A percentile compares a stretch with the other conserved stretches of the same genome.
Conservation (phyloP, 2,888 invertebrate genomes). For the Tenthredo amoena region DNA sequence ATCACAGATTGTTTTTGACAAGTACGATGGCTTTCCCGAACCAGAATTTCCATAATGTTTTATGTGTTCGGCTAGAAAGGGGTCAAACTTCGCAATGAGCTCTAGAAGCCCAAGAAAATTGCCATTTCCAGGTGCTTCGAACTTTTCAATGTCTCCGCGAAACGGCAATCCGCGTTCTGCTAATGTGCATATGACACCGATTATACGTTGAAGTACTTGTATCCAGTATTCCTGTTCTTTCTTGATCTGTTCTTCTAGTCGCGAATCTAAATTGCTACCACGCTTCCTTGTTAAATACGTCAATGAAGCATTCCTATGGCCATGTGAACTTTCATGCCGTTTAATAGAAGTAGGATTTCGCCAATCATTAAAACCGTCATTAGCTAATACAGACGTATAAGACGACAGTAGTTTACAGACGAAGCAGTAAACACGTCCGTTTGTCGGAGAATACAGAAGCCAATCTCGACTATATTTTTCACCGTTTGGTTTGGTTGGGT, state of each 20-base stretch:
- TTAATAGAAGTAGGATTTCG: slow-evolving; percentile 50
- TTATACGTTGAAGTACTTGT: slow-evolving; percentile 54
- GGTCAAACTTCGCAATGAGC: too few species aligned
- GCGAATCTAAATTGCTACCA: slow-evolving; percentile 19
- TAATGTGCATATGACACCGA: slow-evolving; percentile 55
- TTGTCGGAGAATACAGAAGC: slow-evolving; percentile 58
- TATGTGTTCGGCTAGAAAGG: too few species aligned
- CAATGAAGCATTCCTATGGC: neutral
- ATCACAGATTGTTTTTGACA: too few species aligned
- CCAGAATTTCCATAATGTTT: too few species aligned
- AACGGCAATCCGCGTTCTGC: slow-evolving; percentile 55
- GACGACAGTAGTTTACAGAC: slow-evolving; percentile 55
- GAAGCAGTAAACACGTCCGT: slow-evolving; percentile 56
- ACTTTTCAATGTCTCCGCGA: slow-evolving; percentile 19
- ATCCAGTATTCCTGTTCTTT: slow-evolving; percentile 54
- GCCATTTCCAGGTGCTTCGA: slow-evolving; percentile 28
- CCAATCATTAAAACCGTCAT: slow-evolving; percentile 55
- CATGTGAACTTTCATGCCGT: neutral
- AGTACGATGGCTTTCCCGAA: too few species aligned
- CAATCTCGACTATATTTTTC: slow-evolving; percentile 57
- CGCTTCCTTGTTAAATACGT: slow-evolving; percentile 40
- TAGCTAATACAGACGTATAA: slow-evolving; percentile 40
- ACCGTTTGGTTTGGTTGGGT: slow-evolving; percentile 53
- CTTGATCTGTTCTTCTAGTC: slow-evolving; percentile 36
- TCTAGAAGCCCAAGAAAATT: slow-evolving; percentile 58